Evolutionary conservation across 2,888 invertebrate genomes (phyloP), one percentile per base, ranked within the genome.

Genomic region (Dexiosoma caninum): DNA sequence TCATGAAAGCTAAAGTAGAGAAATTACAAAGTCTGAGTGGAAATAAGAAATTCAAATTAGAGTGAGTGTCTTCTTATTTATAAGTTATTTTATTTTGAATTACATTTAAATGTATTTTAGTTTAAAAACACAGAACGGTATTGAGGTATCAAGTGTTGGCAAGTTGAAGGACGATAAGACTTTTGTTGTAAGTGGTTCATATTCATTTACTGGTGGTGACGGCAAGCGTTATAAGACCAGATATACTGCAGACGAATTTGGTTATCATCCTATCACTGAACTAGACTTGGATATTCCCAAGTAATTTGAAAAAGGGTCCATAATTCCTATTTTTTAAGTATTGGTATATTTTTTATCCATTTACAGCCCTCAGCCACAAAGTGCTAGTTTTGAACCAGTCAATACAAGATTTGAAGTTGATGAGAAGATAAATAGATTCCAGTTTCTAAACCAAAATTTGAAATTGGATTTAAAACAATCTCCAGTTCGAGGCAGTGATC

Each of bases 221-320:
- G 90, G 90, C 49, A 89, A 88, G 82, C 88, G 89, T 37, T 90
- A 90, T 83, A 88, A 85, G 85, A 90, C 90, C 51, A 86, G 90
- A 42, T 90, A 90, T 49, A 90, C 90, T 3, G 90, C 90, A 69
- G 90, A 90, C 84, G 90, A 90, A 82, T 86, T 89, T 44, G 90
- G 90, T 19, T 90, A 90, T 44, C 90, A 90, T 86, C 90, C 90
- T 55, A 89, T 89, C 37, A 90, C 90, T n/a, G 90, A 90, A 78
- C 85, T 90, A 14, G 90, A 90, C 78, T 85, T 90, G 30, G 89
- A 89, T 32, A 86, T 90, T 46, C 89, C 90, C 12, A 89, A 88
- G 88, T 88, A 84, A 86, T 87, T 84, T 4, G n/a, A 40, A 46
- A 21, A 53, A 1, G 1, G 12, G n/a, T 6, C n/a, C 8, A n/a